A percentile compares a stretch with the other conserved stretches of the same genome.
Conservation (phyloP, 2,113 vertebrate genomes). For the Amazona guildingii region DNA sequence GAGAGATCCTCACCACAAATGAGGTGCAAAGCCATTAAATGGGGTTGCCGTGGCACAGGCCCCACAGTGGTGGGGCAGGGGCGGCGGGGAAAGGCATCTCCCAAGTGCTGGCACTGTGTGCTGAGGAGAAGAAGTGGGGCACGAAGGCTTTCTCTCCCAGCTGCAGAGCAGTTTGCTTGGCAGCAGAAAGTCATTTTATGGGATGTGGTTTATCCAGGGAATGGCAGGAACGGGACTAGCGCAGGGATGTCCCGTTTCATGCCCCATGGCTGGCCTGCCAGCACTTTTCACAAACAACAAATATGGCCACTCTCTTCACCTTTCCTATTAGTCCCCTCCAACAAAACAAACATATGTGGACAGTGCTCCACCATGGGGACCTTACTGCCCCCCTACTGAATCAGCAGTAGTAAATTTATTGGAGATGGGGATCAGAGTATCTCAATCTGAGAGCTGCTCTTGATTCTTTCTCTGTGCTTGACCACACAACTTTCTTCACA, state of each 20-base stretch:
- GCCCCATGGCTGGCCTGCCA: neutral
- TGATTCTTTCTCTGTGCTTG: neutral
- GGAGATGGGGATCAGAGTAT: neutral
- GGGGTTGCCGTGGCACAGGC: neutral
- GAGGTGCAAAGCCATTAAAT: neutral
- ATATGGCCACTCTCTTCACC: neutral
- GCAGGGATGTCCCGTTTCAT: neutral
- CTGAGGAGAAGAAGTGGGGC: neutral
- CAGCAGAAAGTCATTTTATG: neutral
- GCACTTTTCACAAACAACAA: neutral
- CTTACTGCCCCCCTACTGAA: neutral
- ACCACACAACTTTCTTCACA: neutral
- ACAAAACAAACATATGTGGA: neutral
- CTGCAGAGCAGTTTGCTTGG: neutral
- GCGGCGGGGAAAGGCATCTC: rapidly evolving
- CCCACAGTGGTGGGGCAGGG: neutral
- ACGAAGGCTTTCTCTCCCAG: neutral
- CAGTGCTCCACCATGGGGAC: neutral
- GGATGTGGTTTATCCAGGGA: neutral
- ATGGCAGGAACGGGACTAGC: rapidly evolving
- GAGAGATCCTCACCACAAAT: neutral
- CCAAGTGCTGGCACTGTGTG: neutral
- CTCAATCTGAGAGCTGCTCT: neutral
- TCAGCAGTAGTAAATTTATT: neutral
- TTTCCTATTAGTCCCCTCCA: neutral